Base-by-base conservation (phyloP, 1,140 invertebrate genomes). In the Dendroctonus ponderosae region DNA sequence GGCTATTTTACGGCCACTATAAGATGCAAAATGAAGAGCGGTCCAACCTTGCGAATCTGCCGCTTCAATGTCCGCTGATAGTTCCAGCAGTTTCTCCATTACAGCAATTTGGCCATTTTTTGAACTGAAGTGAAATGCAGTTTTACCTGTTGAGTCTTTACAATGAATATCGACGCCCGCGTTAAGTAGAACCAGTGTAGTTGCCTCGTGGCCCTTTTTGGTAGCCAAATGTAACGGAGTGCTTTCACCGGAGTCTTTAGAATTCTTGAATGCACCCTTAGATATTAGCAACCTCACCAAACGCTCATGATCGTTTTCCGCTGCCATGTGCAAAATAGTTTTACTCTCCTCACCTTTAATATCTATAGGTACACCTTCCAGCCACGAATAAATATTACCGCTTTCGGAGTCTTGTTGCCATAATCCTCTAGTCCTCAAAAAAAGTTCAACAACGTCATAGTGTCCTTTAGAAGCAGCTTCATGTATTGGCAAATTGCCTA, bases 261-360 rank as follows among this genome's bases (percentile, higher is more conserved):
- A 8, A 40, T 61, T 61, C 12, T 9, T 26, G 40, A 38, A 1
- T 11, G 37, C 12, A 3, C 38, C 26, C 37, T 5, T 5, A n/a
- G 8, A 0, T 7, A 61, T n/a, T n/a, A 61, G 15, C 37, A 6
- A 7, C 8, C n/a, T 8, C 8, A 50, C 5, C 11, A 39, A 8
- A n/a, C 37, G 12, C 0, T 15, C 6, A 11, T 49, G 46, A 61
- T 40, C 26, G 12, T 61, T 61, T 42, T 39, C 48, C 9, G 58
- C 44, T 38, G 58, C 58, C 26, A 50, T 42, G 37, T 61, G 58
- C 7, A 61, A n/a, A 50, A 39, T 48, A 40, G 58, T 61, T 14
- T 39, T 44, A 14, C 37, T 37, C n/a, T n/a, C 11, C 5, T 15
- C 5, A 48, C 26, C 46, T n/a, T 9, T 39, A 40, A 12, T 37